Conservation (phyloP, 1,140 invertebrate genomes). For the Conus ventricosus region DNA sequence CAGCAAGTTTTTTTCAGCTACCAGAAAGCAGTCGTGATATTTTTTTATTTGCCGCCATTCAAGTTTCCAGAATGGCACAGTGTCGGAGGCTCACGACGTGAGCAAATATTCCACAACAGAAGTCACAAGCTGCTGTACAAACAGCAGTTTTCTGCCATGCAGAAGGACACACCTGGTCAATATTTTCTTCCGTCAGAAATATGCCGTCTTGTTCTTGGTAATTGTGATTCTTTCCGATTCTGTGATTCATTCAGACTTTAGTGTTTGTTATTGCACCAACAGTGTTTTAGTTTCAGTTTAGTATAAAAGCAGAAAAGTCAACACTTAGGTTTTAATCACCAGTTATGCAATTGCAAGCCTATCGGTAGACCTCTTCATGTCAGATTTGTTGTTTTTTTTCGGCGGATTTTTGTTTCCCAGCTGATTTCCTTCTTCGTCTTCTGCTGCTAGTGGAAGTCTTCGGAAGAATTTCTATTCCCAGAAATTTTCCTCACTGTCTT, state of each 20-base stretch:
- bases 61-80: background rate
- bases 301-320: too few relatives aligned
- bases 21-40: background rate
- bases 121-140: background rate
- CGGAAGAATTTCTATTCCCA: too few relatives aligned
- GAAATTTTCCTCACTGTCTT: too few relatives aligned
- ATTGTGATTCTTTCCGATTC: background rate
- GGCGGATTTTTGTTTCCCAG: too few relatives aligned
- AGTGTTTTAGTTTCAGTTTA: background rate
- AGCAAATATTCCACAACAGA: background rate
- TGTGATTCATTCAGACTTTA: too few relatives aligned
- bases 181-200: slow-evolving; percentile 62
- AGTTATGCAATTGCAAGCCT: too few relatives aligned
- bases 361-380: too few relatives aligned
- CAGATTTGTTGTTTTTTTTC: too few relatives aligned
- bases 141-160: background rate
- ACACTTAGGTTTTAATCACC: too few relatives aligned
- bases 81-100: background rate
- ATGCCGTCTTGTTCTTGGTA: slow-evolving; percentile 62
- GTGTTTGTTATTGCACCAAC: too few relatives aligned
- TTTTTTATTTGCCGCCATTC: slow-evolving; percentile 13
- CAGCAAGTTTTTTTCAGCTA: background rate
- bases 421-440: too few relatives aligned
- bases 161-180: background rate
- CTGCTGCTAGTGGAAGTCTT: too few relatives aligned